These are phyloP conservation scores for Raphicerus campestris DNA, from an alignment of 2,113 vertebrate species.

Conservation along the genomic window DNA sequence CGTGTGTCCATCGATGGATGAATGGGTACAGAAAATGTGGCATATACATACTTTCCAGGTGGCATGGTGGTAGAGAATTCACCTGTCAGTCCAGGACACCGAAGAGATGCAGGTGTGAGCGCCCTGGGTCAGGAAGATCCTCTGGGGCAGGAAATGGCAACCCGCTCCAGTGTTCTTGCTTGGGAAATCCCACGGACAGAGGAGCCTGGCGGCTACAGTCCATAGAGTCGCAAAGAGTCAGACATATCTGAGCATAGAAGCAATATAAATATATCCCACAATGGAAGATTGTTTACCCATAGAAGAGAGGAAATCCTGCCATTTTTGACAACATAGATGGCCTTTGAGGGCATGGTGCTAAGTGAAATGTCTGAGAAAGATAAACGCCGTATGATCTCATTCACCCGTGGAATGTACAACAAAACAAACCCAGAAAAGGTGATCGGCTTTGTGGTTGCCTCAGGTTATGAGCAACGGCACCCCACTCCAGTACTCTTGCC, in stretches of 20 bases:
- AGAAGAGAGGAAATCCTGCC: background rate
- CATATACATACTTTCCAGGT: background rate
- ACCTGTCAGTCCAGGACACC: background rate
- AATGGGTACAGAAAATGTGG: background rate
- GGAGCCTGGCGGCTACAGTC: background rate
- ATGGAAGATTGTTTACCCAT: fast-evolving
- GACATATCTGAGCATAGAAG: background rate
- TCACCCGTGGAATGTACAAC: background rate
- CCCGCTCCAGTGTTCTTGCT: background rate
- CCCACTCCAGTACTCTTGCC: no score
- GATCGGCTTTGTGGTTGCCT: background rate
- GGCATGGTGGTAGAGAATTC: background rate
- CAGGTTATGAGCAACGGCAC: background rate
- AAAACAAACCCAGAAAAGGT: background rate
- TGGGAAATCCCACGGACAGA: background rate
- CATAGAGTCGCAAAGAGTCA: fast-evolving
- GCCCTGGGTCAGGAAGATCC: background rate
- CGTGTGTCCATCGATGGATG: background rate
- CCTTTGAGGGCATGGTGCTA: background rate
- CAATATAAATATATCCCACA: background rate
- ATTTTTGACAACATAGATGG: background rate
- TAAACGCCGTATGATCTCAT: background rate
- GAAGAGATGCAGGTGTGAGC: background rate
- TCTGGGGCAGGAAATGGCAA: background rate
- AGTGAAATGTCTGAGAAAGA: background rate